phyloP scores from a whole-genome alignment of 2,113 vertebrate species.

The Hyla sarda region DNA sequence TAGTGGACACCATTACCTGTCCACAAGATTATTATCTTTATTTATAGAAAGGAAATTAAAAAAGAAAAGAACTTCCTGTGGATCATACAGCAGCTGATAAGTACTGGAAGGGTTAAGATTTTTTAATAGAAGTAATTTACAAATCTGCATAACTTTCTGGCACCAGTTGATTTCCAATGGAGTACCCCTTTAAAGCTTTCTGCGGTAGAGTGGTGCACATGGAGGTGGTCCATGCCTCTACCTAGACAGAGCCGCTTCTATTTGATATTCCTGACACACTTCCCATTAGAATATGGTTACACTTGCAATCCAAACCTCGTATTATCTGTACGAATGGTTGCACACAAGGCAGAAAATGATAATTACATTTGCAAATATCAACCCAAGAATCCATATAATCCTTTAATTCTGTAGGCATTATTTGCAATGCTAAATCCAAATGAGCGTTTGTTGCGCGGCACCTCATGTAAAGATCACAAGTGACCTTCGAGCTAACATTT shows the following conservation, averaged over 20 bases:
- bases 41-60: no score
- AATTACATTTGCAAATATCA: conserved; percentile 40
- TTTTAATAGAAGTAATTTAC: no score
- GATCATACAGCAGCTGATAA: no score
- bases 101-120: no score
- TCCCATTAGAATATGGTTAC: background rate
- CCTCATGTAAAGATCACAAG: background rate
- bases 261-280: background rate
- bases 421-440: conserved; percentile 16
- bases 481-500: conserved; percentile 17
- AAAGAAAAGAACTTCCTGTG: no score
- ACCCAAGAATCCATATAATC: conserved; percentile 33
- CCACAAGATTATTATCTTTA: no score
- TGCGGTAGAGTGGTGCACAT: background rate
- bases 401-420: conserved; percentile 29
- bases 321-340: background rate
- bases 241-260: background rate
- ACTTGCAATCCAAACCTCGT: background rate
- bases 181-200: no score
- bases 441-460: background rate
- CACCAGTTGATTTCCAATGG: no score
- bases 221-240: background rate
- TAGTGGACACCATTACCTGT: no score
- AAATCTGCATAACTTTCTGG: no score
- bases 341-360: background rate